Evolutionary conservation across 2,113 vertebrate species (phyloP).

Genomic region (Mastomys natalensis): DNA sequence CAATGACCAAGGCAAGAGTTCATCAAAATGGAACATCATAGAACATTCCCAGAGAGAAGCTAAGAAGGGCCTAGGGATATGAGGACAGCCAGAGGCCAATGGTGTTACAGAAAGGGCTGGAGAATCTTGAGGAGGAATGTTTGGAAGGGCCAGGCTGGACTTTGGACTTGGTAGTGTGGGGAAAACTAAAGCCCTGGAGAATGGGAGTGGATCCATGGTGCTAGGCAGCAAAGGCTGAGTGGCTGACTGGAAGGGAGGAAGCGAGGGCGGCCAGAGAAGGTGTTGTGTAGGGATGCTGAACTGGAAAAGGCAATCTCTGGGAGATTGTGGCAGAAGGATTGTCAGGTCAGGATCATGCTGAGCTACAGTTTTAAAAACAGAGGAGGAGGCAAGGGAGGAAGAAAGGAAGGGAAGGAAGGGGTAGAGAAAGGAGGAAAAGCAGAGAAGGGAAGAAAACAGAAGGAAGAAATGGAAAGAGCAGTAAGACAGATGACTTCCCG

Average conservation of each 20-base stretch:
- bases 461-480: neutral
- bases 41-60: neutral
- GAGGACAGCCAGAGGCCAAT: neutral
- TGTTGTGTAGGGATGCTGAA: no score
- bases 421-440: neutral
- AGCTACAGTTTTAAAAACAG: neutral
- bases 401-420: neutral
- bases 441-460: neutral
- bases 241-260: neutral
- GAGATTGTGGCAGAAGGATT: neutral
- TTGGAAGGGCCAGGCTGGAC: neutral
- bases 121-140: neutral
- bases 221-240: neutral
- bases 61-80: rapidly evolving
- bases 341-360: neutral
- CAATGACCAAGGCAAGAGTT: neutral
- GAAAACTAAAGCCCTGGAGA: neutral
- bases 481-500: neutral
- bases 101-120: neutral
- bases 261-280: neutral
- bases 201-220: neutral
- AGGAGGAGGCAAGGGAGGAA: neutral
- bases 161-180: neutral
- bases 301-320: neutral
- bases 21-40: neutral